Evolutionary conservation across 2,888 invertebrate species (phyloP), one percentile per base, ranked within the genome.

Genomic region (Drosophila sordidula): DNA sequence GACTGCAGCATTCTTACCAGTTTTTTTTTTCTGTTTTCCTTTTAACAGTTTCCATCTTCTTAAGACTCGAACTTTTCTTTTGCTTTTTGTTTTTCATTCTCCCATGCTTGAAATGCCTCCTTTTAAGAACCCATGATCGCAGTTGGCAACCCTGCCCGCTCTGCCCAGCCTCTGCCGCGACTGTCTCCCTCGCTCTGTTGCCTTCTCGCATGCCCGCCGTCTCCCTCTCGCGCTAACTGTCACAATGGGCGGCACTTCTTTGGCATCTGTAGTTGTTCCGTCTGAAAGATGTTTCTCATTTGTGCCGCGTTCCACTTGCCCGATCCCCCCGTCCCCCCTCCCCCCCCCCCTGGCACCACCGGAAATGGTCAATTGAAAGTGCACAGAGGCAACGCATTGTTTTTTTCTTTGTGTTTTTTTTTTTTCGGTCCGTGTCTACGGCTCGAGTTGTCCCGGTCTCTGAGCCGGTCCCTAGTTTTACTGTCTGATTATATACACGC

Each of bases 361-460:
- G 76, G 76, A 76, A 70, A 70, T 66, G 75, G 46, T 76, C 75
- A 76, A 76, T 76, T 76, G 78, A 76, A 76, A 51, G 57, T 68
- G 61, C 54, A 70, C 70, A 76, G 66, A 74, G 59, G 38, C 59
- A 44, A 56, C 39, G 70, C 76, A 74, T 70, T 76, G 70, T 75
- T 62, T 55, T 58, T 14, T 8, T 26, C 18, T 29, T 8, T 8
- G 2, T 29, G n/a, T n/a, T n/a, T 75, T 62, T 55, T 58, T 26
- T 26, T 32, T 32, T 11, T 29, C 26, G 1, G 6, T 29, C 46
- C 32, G 49, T 16, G 29, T 46, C 36, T 44, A 54, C 16, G 29
- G 6, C 39, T 45, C 41, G 18, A 46, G 39, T 61, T 61, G 50
- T 51, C 51, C 58, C 69, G 38, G 57, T 54, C 49, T 26, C 49